phyloP scores from a whole-genome alignment of 1,140 invertebrate genomes.

The Acromyrmex heyeri region DNA sequence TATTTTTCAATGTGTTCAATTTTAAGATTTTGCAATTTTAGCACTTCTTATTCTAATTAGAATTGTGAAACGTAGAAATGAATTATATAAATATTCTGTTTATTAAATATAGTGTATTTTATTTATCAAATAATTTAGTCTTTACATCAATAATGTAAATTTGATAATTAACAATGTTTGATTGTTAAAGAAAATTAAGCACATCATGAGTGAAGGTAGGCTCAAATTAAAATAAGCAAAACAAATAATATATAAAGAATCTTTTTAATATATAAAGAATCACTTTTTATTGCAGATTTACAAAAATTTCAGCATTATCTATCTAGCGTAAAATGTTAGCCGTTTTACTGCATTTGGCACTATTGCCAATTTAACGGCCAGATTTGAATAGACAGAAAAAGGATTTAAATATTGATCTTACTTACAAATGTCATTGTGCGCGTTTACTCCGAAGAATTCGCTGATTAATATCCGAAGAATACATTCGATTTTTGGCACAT shows the following conservation, averaged over 20 bases:
- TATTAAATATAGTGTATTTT: neutral
- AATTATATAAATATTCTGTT: too few relatives aligned
- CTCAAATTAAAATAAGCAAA: neutral
- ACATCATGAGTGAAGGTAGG: neutral
- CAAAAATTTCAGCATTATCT: neutral
- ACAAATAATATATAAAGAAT: neutral
- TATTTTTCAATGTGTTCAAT: constrained; percentile 8
- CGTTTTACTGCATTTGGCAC: constrained; percentile 56
- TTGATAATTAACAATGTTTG: neutral
- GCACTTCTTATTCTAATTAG: neutral
- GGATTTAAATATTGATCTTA: constrained; percentile 65
- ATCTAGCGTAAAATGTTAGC: constrained; percentile 28
- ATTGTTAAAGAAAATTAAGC: constrained; percentile 16
- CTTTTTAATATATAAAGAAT: neutral
- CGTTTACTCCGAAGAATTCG: constrained; percentile 57
- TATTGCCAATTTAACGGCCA: constrained; percentile 45
- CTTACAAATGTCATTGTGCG: constrained; percentile 29
- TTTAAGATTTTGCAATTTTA: constrained; percentile 21
- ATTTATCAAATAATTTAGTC: neutral
- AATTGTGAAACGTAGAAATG: neutral
- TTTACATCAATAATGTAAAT: constrained; percentile 1
- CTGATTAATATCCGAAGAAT: constrained; percentile 68
- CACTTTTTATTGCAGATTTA: constrained; percentile 7
- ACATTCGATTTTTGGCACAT: constrained; percentile 52
- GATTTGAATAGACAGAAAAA: constrained; percentile 41